Base-by-base conservation (phyloP, 2,888 invertebrate genomes). In the Conus canariensis region DNA sequence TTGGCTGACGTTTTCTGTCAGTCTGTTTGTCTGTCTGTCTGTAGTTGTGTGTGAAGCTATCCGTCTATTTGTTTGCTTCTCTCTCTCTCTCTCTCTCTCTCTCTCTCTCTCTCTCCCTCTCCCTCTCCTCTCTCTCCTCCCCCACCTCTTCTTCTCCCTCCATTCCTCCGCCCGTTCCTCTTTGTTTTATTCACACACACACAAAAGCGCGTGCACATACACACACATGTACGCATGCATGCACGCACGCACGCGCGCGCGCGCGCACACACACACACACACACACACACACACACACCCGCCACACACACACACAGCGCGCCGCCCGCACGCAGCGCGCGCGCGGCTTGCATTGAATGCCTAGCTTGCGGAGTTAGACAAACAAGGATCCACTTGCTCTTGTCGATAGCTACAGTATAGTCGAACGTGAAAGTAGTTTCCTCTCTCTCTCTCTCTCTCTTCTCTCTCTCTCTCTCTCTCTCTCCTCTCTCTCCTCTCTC, bases 241-340 rank as follows among this genome's bases (percentile, higher is more conserved):
- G n/a, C 74, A 74, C 74, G n/a, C 19, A 74, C n/a, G 19, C 74
- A 74, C 74, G 0, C 5, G 19, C 74, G 19, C 74, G n/a, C 74
- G 19, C 74, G 19, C 74, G 19, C n/a, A 74, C 74, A 4, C 74
- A 74, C 74, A 3, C 74, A 74, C 74, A 74, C 74, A n/a, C 74
- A 74, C 74, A 74, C 74, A 74, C 74, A 74, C 74, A 74, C 74
- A 74, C 74, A 74, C 74, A 74, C 74, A 74, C 74, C 8, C 74
- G 6, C 64, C 16, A 64, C 64, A 64, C 64, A 64, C 64, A 64
- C 16, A 14, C 64, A 45, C 45, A 45, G 2, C 30, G 2, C 30
- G 2, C 0, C 30, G 2, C 30, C 0, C 30, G 2, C 45, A 45
- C 45, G 3, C 45, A 45, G 2, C 1, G 45, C 45, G 45, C 45